phyloP scores from a whole-genome alignment of 1,140 invertebrate species.

The Penaeus chinensis region DNA sequence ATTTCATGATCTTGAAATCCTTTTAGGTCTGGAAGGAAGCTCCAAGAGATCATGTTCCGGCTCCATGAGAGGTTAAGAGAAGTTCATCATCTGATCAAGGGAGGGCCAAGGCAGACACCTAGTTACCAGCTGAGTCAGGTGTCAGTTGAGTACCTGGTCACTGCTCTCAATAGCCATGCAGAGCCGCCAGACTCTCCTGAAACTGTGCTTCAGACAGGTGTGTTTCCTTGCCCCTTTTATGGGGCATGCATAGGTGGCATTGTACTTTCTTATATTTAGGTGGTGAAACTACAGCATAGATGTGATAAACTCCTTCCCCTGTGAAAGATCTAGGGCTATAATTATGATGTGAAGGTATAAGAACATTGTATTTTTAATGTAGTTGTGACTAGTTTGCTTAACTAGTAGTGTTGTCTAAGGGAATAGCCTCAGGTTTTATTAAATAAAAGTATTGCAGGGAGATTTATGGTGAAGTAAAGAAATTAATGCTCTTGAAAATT shows the following conservation, averaged over 20 bases:
- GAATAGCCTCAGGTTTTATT: no score
- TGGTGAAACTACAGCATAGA: no score
- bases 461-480: not conserved
- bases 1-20: not conserved
- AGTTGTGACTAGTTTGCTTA: no score
- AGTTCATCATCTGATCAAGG: slow-evolving; percentile 51
- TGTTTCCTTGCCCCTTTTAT: not conserved
- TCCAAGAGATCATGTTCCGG: slow-evolving; percentile 49
- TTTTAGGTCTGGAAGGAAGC: slow-evolving; percentile 36
- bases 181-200: slow-evolving; percentile 54
- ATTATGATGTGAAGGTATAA: no score
- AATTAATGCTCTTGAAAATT: not conserved
- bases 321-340: no score
- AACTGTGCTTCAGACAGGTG: slow-evolving; percentile 34
- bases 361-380: no score
- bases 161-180: slow-evolving; percentile 48
- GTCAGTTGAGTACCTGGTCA: slow-evolving; percentile 53
- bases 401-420: no score
- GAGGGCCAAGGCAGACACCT: slow-evolving; percentile 37
- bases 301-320: no score
- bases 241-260: not conserved
- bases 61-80: slow-evolving; percentile 52
- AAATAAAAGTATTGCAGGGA: no score
- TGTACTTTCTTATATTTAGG: not conserved
- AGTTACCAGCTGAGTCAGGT: slow-evolving; percentile 54